phyloP scores from a whole-genome alignment of 2,113 vertebrate species.

The Megalops atlanticus region DNA sequence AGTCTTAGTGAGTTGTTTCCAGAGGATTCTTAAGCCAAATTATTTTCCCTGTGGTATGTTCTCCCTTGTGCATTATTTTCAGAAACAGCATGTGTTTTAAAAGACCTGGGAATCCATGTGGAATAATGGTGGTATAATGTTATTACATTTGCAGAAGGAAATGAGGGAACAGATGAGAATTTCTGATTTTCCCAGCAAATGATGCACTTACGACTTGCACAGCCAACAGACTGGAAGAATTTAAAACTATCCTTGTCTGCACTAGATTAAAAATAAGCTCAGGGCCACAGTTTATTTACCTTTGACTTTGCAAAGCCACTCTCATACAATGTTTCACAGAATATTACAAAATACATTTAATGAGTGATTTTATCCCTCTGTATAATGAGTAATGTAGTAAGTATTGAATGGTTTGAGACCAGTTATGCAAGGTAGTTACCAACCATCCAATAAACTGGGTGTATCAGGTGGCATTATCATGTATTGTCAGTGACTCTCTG shows the following conservation, averaged over 20 bases:
- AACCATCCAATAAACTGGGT: too few relatives aligned
- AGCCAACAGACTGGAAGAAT: neutral
- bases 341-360: neutral
- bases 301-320: neutral
- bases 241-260: slow-evolving; percentile 12
- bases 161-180: neutral
- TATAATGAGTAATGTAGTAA: too few relatives aligned
- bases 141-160: slow-evolving; percentile 11
- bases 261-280: neutral
- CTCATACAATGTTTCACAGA: neutral
- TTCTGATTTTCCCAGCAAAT: neutral
- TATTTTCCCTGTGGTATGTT: neutral
- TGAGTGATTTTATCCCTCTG: too few relatives aligned
- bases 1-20: too few relatives aligned
- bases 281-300: neutral
- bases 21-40: too few relatives aligned
- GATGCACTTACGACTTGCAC: neutral
- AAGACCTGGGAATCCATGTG: neutral
- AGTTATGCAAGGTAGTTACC: too few relatives aligned
- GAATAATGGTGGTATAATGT: slow-evolving; percentile 16
- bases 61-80: slow-evolving; percentile 7
- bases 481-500: too few relatives aligned
- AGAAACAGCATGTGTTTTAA: neutral
- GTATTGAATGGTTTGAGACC: too few relatives aligned
- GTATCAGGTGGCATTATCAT: too few relatives aligned